Evolutionary conservation across 2,797 vertebrate genomes (phyloP).

Genomic region (Sitta carolinensis): DNA sequence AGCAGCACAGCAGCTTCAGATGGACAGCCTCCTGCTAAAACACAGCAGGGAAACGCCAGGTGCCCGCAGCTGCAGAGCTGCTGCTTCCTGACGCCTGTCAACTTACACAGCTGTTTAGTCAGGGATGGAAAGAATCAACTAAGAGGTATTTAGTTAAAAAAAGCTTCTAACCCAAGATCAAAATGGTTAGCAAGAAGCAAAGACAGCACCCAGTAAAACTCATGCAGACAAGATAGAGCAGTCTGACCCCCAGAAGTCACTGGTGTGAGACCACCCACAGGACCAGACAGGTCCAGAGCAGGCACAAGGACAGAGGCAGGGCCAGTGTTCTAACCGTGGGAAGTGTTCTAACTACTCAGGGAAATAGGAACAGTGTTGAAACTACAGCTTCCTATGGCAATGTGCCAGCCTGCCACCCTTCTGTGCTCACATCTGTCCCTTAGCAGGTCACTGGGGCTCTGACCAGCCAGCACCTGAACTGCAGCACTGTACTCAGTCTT

Average conservation of each 20-base stretch:
- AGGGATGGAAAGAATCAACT: not conserved
- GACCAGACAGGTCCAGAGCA: not conserved
- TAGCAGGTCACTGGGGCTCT: not conserved
- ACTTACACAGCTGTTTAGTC: not conserved
- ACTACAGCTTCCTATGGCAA: not conserved
- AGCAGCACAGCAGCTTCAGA: not conserved
- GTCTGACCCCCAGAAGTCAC: not conserved
- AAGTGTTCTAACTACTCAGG: accelerated
- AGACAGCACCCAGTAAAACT: not conserved
- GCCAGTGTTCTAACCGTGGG: accelerated
- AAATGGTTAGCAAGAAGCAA: not conserved
- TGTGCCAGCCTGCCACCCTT: not conserved
- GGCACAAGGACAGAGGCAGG: not conserved
- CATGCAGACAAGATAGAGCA: accelerated
- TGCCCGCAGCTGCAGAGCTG: not conserved
- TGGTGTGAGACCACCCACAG: not conserved
- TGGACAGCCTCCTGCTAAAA: not conserved
- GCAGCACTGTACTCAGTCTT: not conserved
- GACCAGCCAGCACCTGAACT: not conserved
- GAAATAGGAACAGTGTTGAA: not conserved
- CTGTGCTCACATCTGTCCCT: not conserved
- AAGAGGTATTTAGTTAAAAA: not conserved
- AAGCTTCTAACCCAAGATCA: not conserved
- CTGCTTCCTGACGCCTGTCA: not conserved
- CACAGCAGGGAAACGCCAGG: not conserved